Evolutionary conservation across 2,797 vertebrate genomes (phyloP), one percentile per base, ranked within the genome.

Genomic region (Bovichtus variegatus): DNA sequence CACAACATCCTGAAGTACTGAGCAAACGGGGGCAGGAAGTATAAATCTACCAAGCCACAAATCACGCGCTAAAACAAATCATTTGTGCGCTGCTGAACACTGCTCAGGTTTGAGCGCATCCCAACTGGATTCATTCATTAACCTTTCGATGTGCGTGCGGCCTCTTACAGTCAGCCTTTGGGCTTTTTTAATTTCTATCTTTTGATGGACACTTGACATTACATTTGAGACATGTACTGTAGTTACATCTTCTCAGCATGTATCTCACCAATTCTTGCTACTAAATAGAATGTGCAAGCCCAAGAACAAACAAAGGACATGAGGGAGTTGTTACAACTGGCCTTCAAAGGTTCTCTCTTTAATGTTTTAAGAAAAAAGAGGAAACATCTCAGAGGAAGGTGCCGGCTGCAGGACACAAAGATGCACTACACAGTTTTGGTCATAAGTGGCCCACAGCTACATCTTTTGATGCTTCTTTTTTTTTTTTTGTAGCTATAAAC

Each of bases 241-340:
- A 29, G 12, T 66, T 41, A 51, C 41, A 51, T 50, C 43, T 41
- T 16, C 4, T n/a, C 16, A 31, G 7, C 11, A 23, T 13, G 21
- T 34, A 47, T 46, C 67, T 43, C 62, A 58, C 15, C 9, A 38
- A 71, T 47, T 27, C 54, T 34, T 47, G n/a, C 34, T 18, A 38
- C 21, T 34, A 55, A 47, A 41, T 11, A 54, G 25, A 2, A 23
- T 71, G 16, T 50, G 21, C 21, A 9, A 54, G 41, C 13, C 23
- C 7, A 51, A 19, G 66, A 10, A 29, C n/a, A 60, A 38, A 74
- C 55, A 50, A 23, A 40, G 16, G 27, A 57, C 60, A 49, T 0
- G 40, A 55, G 75, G 70, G 41, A 83, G 78, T 85, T 84, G 73
- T 67, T 64, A 82, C 76, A 90, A 76, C 75, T 84, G 72, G 29